phyloP scores from a whole-genome alignment of 2,797 vertebrate species.

The Crocidura indochinensis region DNA sequence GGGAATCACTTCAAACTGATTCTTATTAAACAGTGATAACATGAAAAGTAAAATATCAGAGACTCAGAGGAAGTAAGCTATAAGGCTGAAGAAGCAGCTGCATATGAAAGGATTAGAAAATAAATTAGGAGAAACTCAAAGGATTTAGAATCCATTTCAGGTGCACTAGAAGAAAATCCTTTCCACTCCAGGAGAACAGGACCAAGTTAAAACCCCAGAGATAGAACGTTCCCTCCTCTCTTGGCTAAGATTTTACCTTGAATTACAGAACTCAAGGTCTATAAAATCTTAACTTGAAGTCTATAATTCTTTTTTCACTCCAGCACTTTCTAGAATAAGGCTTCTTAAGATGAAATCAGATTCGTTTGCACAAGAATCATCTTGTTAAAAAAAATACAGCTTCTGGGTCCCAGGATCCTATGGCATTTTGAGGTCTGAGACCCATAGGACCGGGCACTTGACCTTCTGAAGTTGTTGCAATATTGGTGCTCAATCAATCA shows the following conservation, averaged over 20 bases:
- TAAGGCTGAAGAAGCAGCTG: constrained; percentile 49
- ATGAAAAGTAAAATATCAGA: constrained; percentile 57
- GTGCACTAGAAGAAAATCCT: constrained; percentile 63
- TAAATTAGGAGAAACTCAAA: constrained; percentile 55
- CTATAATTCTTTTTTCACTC: not conserved
- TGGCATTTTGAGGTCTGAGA: constrained; percentile 37
- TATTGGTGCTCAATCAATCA: constrained; percentile 19
- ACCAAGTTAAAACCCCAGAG: not conserved
- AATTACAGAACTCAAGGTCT: too few relatives aligned
- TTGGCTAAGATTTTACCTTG: not conserved
- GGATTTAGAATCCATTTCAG: constrained; percentile 73
- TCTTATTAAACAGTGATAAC: not conserved
- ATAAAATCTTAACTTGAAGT: not conserved
- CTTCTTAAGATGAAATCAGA: not conserved
- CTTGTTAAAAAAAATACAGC: not conserved
- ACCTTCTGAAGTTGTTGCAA: constrained; percentile 23
- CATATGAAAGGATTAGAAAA: constrained; percentile 68
- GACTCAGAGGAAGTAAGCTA: not conserved
- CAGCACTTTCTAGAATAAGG: not conserved
- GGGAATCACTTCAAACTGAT: not conserved
- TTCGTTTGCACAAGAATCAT: not conserved
- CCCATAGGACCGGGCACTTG: not conserved
- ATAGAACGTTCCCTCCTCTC: not conserved
- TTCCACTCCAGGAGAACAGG: not conserved
- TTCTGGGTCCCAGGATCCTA: not conserved